Conservation (phyloP, 2,888 invertebrate species). For the Calameuta idolon region DNA sequence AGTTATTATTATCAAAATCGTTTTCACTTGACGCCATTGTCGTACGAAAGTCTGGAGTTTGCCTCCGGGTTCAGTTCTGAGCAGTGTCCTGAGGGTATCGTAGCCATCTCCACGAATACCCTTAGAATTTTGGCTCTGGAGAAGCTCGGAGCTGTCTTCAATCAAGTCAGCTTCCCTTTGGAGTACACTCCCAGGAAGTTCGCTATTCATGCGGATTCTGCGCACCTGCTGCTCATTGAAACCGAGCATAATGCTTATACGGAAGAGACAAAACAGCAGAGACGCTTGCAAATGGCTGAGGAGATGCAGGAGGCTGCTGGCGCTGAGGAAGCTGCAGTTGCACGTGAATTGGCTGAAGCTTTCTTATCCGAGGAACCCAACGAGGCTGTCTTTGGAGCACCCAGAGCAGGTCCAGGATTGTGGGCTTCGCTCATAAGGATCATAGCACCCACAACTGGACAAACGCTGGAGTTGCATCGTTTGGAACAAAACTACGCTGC, state of each 20-base stretch:
- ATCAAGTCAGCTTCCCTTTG: constrained; percentile 92
- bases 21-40: constrained; percentile 94
- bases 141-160: constrained; percentile 98
- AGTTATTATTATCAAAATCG: constrained; percentile 98
- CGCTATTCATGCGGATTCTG: constrained; percentile 91
- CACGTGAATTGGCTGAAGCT: constrained; percentile 97
- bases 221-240: constrained; percentile 91
- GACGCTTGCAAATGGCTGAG: constrained; percentile 96
- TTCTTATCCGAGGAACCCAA: constrained; percentile 95
- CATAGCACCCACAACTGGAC: constrained; percentile 86
- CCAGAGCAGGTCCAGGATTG: constrained; percentile 94
- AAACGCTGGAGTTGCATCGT: constrained; percentile 81
- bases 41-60: constrained; percentile 96
- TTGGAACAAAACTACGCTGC: constrained; percentile 98
- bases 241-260: constrained; percentile 99
- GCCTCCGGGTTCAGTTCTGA: constrained; percentile 97
- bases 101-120: constrained; percentile 98
- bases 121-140: constrained; percentile 96
- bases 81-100: constrained; percentile 99
- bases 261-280: constrained; percentile 93
- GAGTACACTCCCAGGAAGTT: constrained; percentile 97
- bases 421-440: constrained; percentile 95
- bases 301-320: constrained; percentile 98
- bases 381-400: constrained; percentile 94
- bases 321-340: constrained; percentile 94